Evolutionary conservation across 2,113 vertebrate species (phyloP).

Genomic region (Apaloderma vittatum): DNA sequence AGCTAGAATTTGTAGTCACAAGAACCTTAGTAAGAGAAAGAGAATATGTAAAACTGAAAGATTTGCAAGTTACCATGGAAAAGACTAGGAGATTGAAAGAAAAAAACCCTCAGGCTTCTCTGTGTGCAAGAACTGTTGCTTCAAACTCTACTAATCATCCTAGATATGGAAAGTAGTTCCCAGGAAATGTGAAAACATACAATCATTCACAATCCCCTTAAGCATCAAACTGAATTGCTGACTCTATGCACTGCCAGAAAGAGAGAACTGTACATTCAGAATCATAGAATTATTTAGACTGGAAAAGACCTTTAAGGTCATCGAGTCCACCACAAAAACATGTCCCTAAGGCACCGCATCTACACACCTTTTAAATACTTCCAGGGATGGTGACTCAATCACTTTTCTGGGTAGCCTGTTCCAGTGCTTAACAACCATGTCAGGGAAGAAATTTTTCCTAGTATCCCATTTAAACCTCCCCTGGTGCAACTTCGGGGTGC

Average conservation of each 20-base stretch:
- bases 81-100: not conserved
- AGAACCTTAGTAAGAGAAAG: not conserved
- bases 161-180: not conserved
- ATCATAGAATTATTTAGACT: not conserved
- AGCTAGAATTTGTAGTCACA: not conserved
- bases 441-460: too few species aligned
- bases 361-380: too few species aligned
- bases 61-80: not conserved
- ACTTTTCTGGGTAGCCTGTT: too few species aligned
- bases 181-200: not conserved
- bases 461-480: too few species aligned
- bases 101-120: not conserved
- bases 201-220: not conserved
- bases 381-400: too few species aligned
- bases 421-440: too few species aligned
- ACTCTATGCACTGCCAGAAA: not conserved
- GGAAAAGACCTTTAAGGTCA: not conserved
- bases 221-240: not conserved
- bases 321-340: not conserved
- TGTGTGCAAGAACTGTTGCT: not conserved
- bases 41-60: not conserved
- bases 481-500: too few species aligned
- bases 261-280: not conserved
- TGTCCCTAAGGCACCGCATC: too few species aligned
- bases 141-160: not conserved